Evolutionary conservation across 1,140 invertebrate genomes (phyloP).

Genomic region (Cotesia glomerata): DNA sequence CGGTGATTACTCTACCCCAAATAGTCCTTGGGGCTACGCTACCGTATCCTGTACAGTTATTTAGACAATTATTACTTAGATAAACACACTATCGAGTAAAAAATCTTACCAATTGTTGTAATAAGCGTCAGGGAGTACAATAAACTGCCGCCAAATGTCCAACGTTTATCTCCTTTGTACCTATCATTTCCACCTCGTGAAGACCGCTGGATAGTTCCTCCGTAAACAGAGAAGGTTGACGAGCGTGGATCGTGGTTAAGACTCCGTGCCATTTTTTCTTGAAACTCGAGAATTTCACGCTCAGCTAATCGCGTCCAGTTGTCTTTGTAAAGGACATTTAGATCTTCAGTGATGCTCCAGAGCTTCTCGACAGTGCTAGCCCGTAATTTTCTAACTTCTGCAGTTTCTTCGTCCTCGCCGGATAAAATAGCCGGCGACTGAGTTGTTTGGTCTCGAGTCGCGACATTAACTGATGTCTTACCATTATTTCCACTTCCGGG

Average conservation of each 20-base stretch:
- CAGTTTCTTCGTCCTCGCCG: conserved; percentile 42
- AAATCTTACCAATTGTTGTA: conserved; percentile 89
- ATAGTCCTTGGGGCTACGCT: conserved; percentile 89
- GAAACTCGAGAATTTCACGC: conserved; percentile 85
- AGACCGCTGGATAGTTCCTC: conserved; percentile 15
- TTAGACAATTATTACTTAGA: neutral
- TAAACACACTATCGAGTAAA: neutral
- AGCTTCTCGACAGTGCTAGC: conserved; percentile 77
- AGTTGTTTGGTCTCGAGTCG: neutral
- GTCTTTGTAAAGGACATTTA: conserved; percentile 92
- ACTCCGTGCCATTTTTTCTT: conserved; percentile 68
- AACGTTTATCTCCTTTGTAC: conserved; percentile 67
- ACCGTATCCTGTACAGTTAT: conserved; percentile 78
- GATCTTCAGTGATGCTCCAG: conserved; percentile 92
- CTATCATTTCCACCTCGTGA: conserved; percentile 21
- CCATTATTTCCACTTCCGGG: conserved; percentile 1
- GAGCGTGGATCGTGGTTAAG: conserved; percentile 21
- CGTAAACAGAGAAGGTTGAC: conserved; percentile 29
- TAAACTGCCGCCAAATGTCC: conserved; percentile 90
- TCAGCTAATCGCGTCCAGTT: conserved; percentile 90
- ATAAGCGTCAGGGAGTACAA: conserved; percentile 95
- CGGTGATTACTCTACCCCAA: conserved; percentile 83
- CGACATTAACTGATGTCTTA: neutral
- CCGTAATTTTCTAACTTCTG: conserved; percentile 55
- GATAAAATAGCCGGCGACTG: conserved; percentile 2